Evolutionary conservation across 2,113 vertebrate genomes (phyloP).

Genomic region (Urocynchramus pylzowi): DNA sequence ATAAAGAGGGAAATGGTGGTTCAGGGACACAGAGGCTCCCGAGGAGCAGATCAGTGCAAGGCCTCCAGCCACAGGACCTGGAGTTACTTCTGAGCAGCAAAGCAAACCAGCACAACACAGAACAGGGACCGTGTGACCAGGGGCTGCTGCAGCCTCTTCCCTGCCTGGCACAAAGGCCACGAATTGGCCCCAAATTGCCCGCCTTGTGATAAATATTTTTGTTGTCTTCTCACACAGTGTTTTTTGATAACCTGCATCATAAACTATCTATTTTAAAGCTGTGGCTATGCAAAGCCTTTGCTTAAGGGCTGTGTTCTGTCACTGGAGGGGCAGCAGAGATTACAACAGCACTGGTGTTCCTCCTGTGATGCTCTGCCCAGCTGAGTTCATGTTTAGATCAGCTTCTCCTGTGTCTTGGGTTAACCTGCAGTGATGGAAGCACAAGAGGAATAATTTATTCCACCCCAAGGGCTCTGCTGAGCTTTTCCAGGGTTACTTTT

Average conservation of each 20-base stretch:
- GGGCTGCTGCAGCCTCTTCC: neutral
- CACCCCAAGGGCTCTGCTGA: slow-evolving; percentile 5
- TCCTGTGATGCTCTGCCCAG: neutral
- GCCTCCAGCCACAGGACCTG: neutral
- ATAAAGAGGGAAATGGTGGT: neutral
- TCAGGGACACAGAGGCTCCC: neutral
- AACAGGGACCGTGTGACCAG: neutral
- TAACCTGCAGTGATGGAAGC: slow-evolving; percentile 13
- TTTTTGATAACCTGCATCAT: neutral
- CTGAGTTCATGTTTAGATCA: neutral
- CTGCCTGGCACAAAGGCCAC: neutral
- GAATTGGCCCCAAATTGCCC: neutral
- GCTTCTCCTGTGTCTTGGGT: slow-evolving; percentile 3
- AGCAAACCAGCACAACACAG: neutral
- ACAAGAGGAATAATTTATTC: neutral
- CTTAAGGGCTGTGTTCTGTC: neutral
- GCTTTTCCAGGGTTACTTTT: slow-evolving; percentile 58
- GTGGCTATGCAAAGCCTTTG: neutral
- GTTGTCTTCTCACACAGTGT: neutral
- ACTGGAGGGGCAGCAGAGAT: neutral
- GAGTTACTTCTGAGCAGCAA: neutral
- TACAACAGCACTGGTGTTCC: neutral
- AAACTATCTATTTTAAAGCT: neutral
- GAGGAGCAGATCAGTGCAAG: neutral
- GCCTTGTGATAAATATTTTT: neutral